Base-by-base conservation (phyloP, 2,888 invertebrate genomes). In the Melinaea menophilus region DNA sequence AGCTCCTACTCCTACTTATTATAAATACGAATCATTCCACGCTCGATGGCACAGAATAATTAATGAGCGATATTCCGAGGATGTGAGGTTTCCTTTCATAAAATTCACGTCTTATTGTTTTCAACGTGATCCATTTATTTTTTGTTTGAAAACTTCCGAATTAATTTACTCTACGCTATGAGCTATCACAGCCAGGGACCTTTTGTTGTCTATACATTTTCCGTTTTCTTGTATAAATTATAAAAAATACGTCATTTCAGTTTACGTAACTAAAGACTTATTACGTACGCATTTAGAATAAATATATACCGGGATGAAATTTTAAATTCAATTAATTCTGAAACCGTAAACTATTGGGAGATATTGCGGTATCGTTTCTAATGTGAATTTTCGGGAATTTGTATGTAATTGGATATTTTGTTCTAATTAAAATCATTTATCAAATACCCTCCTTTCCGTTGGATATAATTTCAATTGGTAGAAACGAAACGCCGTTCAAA, bases 31-130 rank as follows among this genome's bases (percentile, higher is more conserved):
- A 70, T 72, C 77, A 73, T 76, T 75, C 72, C 65, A 69, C 75
- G 78, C 78, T 76, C 78, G 82, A 82, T 84, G 81, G 78, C 79
- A 78, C 75, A 75, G 79, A 79, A 82, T 85, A 86, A 86, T 86
- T 85, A 85, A 86, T 84, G 80, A 76, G 74, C 74, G 74, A 79
- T 77, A 75, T 75, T 76, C 71, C 71, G 71, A 74, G 73, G 71
- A 82, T 78, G 78, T 79, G 78, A 79, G 82, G 80, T 74, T 84
- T 84, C 82, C 80, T 80, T 79, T 79, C 78, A 78, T 73, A 76
- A 73, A 78, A 76, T 75, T 78, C 75, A 67, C 72, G 76, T 76
- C 79, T 80, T 80, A 82, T 83, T 85, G 83, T 82, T 79, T 78
- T 74, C 72, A 71, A 63, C 65, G 71, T 72, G 74, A 72, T 73